Evolutionary conservation across 2,113 vertebrate genomes (phyloP).

Genomic region (Erpornis zantholeuca): DNA sequence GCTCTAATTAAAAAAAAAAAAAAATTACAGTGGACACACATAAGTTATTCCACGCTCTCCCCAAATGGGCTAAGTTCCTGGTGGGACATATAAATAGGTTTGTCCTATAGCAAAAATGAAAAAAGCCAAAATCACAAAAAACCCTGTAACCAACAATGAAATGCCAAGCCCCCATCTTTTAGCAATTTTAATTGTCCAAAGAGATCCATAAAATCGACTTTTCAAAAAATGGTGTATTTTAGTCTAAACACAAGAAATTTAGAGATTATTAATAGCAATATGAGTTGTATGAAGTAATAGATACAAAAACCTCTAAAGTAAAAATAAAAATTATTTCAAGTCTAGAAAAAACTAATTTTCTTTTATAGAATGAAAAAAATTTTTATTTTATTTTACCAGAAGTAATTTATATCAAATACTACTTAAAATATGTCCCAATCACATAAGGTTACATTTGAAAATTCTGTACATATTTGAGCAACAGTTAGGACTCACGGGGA

Average conservation of each 20-base stretch:
- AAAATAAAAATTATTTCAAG: background rate
- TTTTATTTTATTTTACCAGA: background rate
- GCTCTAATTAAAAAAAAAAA: background rate
- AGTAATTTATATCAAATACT: background rate
- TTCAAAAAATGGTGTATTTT: background rate
- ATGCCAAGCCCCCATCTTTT: accelerated
- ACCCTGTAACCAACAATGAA: background rate
- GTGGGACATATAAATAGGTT: background rate
- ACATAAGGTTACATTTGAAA: background rate
- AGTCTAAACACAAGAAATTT: background rate
- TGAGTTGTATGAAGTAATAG: background rate
- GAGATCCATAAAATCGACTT: background rate
- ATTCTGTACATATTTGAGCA: background rate
- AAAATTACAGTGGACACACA: accelerated
- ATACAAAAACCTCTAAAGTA: background rate
- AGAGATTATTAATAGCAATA: background rate
- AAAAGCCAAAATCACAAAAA: background rate
- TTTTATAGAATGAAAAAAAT: background rate
- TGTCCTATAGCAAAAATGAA: background rate
- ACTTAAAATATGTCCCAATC: background rate
- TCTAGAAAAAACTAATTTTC: background rate
- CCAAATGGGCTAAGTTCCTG: background rate
- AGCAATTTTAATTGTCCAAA: background rate
- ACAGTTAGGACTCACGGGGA: accelerated
- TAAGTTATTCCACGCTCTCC: background rate